phyloP scores from a whole-genome alignment of 2,797 vertebrate genomes.

The Psittacula echo region DNA sequence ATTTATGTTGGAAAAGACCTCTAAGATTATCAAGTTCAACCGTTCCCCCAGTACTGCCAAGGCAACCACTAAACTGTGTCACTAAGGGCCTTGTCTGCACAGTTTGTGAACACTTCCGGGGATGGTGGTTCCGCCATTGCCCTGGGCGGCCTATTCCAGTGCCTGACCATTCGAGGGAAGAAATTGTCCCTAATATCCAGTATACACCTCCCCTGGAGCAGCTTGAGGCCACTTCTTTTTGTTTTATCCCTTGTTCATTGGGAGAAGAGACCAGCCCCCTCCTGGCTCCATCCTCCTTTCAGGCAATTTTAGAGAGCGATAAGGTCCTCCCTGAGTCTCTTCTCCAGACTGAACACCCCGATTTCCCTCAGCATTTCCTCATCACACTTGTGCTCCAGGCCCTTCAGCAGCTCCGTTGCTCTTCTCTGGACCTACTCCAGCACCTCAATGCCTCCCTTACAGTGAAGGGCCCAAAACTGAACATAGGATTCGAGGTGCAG shows the following conservation, averaged over 20 bases:
- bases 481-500: neutral
- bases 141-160: neutral
- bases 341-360: neutral
- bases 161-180: neutral
- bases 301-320: neutral
- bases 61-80: neutral
- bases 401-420: neutral
- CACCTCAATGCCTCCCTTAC: neutral
- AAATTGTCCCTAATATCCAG: neutral
- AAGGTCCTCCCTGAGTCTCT: neutral
- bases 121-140: neutral
- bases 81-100: too few relatives aligned
- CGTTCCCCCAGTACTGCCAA: neutral
- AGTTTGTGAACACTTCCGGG: neutral
- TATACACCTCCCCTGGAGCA: neutral
- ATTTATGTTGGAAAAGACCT: neutral
- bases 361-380: neutral
- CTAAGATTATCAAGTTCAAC: neutral
- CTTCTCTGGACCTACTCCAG: neutral
- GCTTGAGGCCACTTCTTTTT: neutral
- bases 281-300: neutral
- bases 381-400: neutral
- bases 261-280: neutral
- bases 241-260: neutral
- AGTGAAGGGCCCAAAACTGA: neutral